Base-by-base conservation (phyloP, 2,888 invertebrate genomes). In the Melikaiella ostensackeni region DNA sequence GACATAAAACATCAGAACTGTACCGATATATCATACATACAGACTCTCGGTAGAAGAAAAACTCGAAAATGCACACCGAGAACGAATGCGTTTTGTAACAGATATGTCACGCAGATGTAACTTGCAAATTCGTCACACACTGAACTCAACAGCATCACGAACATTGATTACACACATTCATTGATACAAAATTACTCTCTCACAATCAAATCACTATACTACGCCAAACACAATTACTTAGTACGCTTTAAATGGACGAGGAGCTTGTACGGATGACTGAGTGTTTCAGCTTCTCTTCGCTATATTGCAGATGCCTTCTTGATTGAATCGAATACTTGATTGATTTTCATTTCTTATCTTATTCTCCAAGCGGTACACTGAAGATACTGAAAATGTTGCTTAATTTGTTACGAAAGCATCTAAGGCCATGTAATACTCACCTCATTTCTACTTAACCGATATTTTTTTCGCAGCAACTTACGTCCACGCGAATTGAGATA, bases 121-220 rank as follows among this genome's bases (percentile, higher is more conserved):
- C 55, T 79, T 74, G 76, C 75, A 74, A 79, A 80, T 79, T 86
- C 84, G 87, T 89, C 89, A 88, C 87, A 88, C 89, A 88, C 89
- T 87, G 88, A 89, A 89, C 88, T 88, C 88, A 86, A 88, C 88
- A 87, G 86, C 87, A 33, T 64, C 64, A 61, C 46, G 63, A 63
- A 55, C 42, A 38, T 38, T 38, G 38, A 38, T 27, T 75, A 73
- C 75, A 64, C 50, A 75, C 78, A 76, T 77, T 78, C 79, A 80
- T 78, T 80, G 77, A 78, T 81, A 80, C 80, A 80, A 83, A 81
- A 80, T 79, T 77, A 77, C 76, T 75, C 75, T 75, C 66, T 74
- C 70, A 75, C 74, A 55, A 66, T 61, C 57, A 70, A 76, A 57
- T 75, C 27, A 70, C 50, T 50, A 70, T 30, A 46, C 42, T 70